phyloP scores from a whole-genome alignment of 2,888 invertebrate species.

The Xestia xanthographa region DNA sequence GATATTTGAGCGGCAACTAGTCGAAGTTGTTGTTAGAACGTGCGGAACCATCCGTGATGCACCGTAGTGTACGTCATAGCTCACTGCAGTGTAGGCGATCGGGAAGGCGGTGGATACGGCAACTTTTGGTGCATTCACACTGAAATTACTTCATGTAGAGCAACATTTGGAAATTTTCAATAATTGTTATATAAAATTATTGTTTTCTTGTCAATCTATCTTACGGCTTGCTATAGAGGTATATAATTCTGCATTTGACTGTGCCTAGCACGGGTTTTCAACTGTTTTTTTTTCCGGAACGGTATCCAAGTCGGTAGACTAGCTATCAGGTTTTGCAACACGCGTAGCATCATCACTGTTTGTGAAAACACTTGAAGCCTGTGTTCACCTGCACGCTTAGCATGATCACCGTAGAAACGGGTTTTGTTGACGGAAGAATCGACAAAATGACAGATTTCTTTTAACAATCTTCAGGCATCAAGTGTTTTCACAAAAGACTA shows the following conservation, averaged over 20 bases:
- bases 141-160: background rate
- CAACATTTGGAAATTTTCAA: background rate
- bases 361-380: too few relatives aligned
- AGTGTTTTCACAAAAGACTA: background rate
- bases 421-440: too few relatives aligned
- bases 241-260: background rate
- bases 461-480: too few relatives aligned
- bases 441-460: too few relatives aligned
- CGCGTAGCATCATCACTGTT: too few relatives aligned
- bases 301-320: background rate
- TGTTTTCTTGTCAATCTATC: background rate
- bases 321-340: background rate
- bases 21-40: constrained; percentile 38
- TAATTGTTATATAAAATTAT: background rate
- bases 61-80: constrained; percentile 20
- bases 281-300: background rate
- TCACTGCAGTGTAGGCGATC: constrained; percentile 46
- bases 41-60: constrained; percentile 54
- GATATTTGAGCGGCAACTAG: constrained; percentile 35
- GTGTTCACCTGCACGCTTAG: too few relatives aligned
- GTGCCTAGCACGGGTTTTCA: background rate
- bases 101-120: constrained; percentile 37
- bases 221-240: background rate
- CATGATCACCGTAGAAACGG: too few relatives aligned
- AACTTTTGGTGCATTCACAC: background rate